Percentiles rank a stretch among this genome's conserved stretches.
Conservation (phyloP, 2,113 vertebrate genomes). For the Cyprinus carpio region DNA sequence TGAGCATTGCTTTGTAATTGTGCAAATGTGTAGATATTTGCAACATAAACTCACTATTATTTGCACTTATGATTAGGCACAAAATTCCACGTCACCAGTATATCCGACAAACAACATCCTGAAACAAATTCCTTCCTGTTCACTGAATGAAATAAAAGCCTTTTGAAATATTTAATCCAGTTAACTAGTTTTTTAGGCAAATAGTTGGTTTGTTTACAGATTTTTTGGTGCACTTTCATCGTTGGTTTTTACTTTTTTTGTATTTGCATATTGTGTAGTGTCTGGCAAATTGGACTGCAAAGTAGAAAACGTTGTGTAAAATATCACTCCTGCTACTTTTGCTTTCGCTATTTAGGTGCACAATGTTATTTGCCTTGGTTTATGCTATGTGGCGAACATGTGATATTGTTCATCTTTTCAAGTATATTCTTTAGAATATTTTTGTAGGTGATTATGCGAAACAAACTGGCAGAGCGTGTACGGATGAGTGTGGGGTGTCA, state of each 20-base stretch:
- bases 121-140: background rate
- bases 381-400: conserved; percentile 21
- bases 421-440: conserved; percentile 59
- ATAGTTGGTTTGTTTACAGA: background rate
- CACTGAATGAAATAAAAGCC: background rate
- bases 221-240: background rate
- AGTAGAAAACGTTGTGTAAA: background rate
- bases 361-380: conserved; percentile 12
- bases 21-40: background rate
- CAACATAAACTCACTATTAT: too few relatives aligned
- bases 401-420: conserved; percentile 44
- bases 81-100: background rate
- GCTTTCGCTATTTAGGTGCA: background rate
- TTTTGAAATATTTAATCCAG: background rate
- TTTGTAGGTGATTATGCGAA: conserved; percentile 65
- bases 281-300: background rate
- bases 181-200: too few relatives aligned
- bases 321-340: background rate
- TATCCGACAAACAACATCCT: too few relatives aligned
- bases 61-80: background rate
- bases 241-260: background rate
- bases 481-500: conserved; percentile 69
- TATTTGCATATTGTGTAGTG: background rate
- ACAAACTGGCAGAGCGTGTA: conserved; percentile 53
- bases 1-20: background rate